Evolutionary conservation across 2,888 invertebrate genomes (phyloP), one percentile per base, ranked within the genome.

Genomic region (Pterostichus madidus): DNA sequence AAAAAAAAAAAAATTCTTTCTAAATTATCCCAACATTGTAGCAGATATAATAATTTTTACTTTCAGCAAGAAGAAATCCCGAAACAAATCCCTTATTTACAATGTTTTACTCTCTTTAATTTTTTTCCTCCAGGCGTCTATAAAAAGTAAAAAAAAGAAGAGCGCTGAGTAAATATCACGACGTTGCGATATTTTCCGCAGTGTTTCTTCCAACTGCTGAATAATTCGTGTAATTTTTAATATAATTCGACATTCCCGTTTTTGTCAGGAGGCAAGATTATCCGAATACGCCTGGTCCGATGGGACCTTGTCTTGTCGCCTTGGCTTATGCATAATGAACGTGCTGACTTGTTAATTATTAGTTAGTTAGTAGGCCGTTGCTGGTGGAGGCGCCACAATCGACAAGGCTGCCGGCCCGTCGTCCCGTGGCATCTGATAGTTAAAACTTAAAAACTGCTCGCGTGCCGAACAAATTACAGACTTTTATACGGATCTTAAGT

Each of bases 321-420:
- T 87, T 85, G 86, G 83, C 85, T 80, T 85, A 87, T 87, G 85
- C 86, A 87, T 87, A 87, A 86, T 87, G 85, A 86, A 87, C 83
- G 83, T 83, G 71, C 85, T 84, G 82, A 84, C 86, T 87, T 85
- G 86, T 86, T 83, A 80, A 80, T 83, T 83, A 84, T 83, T 84
- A 79, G 80, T 75, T 75, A 73, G 79, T 68, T 83, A 76, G 61
- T 82, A 82, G 79, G 79, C 79, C 49, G 61, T 31, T 15, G 44
- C 44, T 24, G 49, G 64, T 68, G 49, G 59, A 78, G 78, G 79
- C 64, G 68, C 52, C 35, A 52, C 79, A 31, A 32, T 76, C 13
- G 35, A 53, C 75, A 32, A 39, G 15, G 56, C 32, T 77, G 59
- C 56, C 13, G 8, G 31, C 64, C n/a, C n/a, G n/a, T n/a, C 13